Evolutionary conservation across 2,113 vertebrate species (phyloP).

Genomic region (Ivindomyrus marchei): DNA sequence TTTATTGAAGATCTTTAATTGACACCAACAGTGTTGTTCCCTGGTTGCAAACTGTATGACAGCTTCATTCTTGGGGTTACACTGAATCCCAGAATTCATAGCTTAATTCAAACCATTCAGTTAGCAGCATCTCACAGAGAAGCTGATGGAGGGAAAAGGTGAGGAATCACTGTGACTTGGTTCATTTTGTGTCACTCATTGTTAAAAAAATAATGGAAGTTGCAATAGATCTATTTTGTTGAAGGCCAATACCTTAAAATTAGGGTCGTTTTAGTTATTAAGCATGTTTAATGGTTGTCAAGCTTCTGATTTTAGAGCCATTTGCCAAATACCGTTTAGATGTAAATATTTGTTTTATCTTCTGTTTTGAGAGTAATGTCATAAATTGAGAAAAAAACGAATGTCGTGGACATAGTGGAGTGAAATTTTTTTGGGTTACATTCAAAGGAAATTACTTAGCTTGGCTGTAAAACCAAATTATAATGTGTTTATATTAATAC

Average conservation of each 20-base stretch:
- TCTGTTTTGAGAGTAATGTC: not conserved
- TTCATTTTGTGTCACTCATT: not conserved
- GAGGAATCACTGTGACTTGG: not conserved
- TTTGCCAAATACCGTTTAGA: not conserved
- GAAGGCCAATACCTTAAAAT: not conserved
- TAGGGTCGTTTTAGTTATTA: not conserved
- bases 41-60: not conserved
- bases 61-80: not conserved
- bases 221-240: not conserved
- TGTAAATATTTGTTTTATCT: not conserved
- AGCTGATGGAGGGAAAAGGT: not conserved
- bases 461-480: not conserved
- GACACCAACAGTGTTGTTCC: not conserved
- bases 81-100: not conserved
- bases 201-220: not conserved
- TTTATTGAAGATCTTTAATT: not conserved
- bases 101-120: not conserved
- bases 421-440: not conserved
- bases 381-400: not conserved
- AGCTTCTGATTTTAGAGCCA: not conserved
- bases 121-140: not conserved
- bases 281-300: not conserved
- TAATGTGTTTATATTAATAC: not conserved
- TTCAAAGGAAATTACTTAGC: not conserved
- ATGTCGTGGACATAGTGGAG: not conserved